Evolutionary conservation across 1,140 invertebrate species (phyloP).

Genomic region (Ctenoplectra terminalis): DNA sequence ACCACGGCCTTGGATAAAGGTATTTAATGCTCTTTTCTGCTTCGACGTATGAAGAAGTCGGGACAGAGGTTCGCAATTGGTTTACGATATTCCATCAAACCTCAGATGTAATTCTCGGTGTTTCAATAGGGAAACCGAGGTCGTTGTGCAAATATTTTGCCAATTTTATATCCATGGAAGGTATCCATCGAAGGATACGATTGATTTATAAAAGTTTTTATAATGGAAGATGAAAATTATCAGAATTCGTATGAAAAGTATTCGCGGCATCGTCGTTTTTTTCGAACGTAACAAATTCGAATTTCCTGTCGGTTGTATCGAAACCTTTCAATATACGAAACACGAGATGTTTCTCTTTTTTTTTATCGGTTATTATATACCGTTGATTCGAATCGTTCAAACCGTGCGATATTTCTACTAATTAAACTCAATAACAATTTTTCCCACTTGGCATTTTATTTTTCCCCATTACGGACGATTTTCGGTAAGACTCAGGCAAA

Average conservation of each 20-base stretch:
- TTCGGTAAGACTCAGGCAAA: constrained; percentile 39
- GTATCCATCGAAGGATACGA: background rate
- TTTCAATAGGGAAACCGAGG: background rate
- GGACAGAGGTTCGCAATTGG: background rate
- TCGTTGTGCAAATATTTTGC: too few species aligned
- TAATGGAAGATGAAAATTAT: background rate
- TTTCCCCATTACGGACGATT: constrained; percentile 59
- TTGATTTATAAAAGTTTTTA: background rate
- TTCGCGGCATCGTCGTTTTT: background rate
- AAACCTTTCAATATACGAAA: too few species aligned
- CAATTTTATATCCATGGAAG: background rate
- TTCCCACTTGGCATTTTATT: constrained; percentile 35
- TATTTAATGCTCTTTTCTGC: constrained; percentile 13
- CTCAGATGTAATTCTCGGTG: background rate
- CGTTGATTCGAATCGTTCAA: background rate
- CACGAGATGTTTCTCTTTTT: too few species aligned
- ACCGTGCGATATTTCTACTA: constrained; percentile 44
- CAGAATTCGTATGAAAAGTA: background rate
- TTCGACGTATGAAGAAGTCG: background rate
- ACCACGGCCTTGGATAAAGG: background rate
- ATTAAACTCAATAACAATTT: constrained; percentile 49
- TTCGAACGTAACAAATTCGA: too few species aligned
- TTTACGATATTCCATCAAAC: background rate
- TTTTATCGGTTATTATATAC: background rate
- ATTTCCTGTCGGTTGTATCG: too few species aligned